These are phyloP conservation scores for Cyclopterus lumpus DNA, from an alignment of 2,797 vertebrate genomes.

Conservation along the genomic window DNA sequence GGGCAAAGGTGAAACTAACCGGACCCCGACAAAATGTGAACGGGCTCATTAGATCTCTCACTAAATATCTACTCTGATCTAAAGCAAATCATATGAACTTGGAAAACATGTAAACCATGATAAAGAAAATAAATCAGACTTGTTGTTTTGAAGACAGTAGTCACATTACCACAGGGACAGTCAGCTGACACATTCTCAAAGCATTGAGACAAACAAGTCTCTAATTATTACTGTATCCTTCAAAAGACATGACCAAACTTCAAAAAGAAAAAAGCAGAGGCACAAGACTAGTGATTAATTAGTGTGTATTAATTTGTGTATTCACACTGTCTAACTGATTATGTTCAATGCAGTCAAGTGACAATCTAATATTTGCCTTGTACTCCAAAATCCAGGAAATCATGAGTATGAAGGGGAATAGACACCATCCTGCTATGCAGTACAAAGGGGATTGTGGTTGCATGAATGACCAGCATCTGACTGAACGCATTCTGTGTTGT, in stretches of 20 bases:
- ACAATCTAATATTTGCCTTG: background rate
- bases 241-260: conserved; percentile 15
- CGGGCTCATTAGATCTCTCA: background rate
- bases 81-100: background rate
- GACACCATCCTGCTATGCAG: background rate
- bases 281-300: conserved; percentile 37
- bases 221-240: conserved; percentile 31
- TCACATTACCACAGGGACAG: conserved; percentile 17
- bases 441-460: background rate
- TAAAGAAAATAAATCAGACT: background rate
- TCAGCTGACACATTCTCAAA: conserved; percentile 55
- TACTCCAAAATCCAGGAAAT: background rate
- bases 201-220: conserved; percentile 34
- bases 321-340: conserved; percentile 1
- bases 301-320: background rate
- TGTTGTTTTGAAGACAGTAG: background rate
- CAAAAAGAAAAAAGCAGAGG: background rate
- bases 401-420: background rate
- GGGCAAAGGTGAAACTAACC: conserved; percentile 49
- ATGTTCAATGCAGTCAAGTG: conserved; percentile 6
- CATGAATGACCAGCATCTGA: conserved; percentile 18
- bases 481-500: conserved; percentile 17
- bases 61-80: background rate
- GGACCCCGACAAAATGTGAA: background rate
- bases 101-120: background rate